Evolutionary conservation across 2,797 vertebrate species (phyloP), one percentile per base, ranked within the genome.

Genomic region (Miichthys miiuy): DNA sequence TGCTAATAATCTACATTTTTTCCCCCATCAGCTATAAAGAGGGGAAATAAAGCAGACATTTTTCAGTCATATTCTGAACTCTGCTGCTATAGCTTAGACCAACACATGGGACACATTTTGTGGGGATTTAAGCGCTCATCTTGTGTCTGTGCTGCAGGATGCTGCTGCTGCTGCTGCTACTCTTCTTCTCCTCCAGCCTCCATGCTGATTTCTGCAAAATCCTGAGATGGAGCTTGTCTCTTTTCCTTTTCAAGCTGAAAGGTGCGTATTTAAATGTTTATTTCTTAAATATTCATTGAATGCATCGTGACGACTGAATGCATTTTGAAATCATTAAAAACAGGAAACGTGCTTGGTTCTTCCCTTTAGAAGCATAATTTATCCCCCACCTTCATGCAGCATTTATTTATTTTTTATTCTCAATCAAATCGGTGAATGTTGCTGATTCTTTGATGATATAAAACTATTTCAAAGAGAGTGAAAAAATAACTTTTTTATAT

Each of bases 1-100:
- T 99, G 98, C 97, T 99, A 99, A 99, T 99, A 99, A 99, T 99
- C 97, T 97, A 97, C 97, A 97, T 97, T 99, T 99, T 98, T 97
- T 96, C 94, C 94, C 70, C 91, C 97, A 98, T 97, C 97, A 97
- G 97, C 97, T 99, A 99, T 99, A 99, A 99, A 99, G 97, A 98
- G 97, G 97, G 96, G 96, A 97, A 98, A 98, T 99, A 99, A 98
- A 99, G 97, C 97, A 95, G 97, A 96, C 96, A 96, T 94, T 97
- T 38, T 98, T 95, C 97, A 99, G 96, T 98, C 96, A 96, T 97
- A 96, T 98, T 97, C 96, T 94, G 96, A 96, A 94, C 96, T 96
- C 92, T 95, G 96, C 95, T 96, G 97, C 95, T 95, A 96, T 96
- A 95, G 96, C 95, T 79, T 68, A 63, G 78, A 88, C 92, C 82